A percentile compares a stretch with the other conserved stretches of the same genome.
These are phyloP conservation scores for Noctua fimbriata DNA, from an alignment of 2,888 invertebrate species.

Conservation along the genomic window DNA sequence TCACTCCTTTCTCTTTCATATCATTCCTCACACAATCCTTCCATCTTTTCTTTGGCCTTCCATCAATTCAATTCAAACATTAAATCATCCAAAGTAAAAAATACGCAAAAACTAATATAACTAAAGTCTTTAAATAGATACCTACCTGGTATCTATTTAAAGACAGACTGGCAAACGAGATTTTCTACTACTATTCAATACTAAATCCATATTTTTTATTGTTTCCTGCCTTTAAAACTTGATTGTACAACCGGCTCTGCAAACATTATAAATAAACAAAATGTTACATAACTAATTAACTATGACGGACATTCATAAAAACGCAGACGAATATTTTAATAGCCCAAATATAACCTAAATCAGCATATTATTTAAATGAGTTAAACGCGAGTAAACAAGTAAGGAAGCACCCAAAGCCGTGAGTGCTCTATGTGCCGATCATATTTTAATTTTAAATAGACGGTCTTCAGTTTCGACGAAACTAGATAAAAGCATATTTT, in stretches of 20 bases:
- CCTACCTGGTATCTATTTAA: not conserved
- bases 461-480: not conserved
- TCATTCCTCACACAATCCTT: too few species aligned
- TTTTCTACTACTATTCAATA: not conserved
- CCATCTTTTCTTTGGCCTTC: too few species aligned
- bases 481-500: too few species aligned
- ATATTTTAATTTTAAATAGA: not conserved
- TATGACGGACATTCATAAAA: not conserved
- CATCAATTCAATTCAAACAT: too few species aligned
- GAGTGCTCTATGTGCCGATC: not conserved
- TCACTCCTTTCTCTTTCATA: too few species aligned
- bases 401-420: not conserved
- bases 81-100: not conserved
- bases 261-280: not conserved
- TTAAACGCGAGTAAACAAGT: not conserved
- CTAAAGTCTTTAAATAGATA: too few species aligned
- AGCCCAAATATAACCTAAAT: not conserved
- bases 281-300: not conserved
- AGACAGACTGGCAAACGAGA: not conserved
- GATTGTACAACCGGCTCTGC: not conserved
- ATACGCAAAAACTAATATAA: not conserved
- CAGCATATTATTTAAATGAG: constrained; percentile 12
- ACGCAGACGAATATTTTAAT: not conserved
- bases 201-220: not conserved
- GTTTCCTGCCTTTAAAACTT: not conserved